Evolutionary conservation across 2,888 invertebrate genomes (phyloP), one percentile per base, ranked within the genome.

Genomic region (Drosophila affinis): DNA sequence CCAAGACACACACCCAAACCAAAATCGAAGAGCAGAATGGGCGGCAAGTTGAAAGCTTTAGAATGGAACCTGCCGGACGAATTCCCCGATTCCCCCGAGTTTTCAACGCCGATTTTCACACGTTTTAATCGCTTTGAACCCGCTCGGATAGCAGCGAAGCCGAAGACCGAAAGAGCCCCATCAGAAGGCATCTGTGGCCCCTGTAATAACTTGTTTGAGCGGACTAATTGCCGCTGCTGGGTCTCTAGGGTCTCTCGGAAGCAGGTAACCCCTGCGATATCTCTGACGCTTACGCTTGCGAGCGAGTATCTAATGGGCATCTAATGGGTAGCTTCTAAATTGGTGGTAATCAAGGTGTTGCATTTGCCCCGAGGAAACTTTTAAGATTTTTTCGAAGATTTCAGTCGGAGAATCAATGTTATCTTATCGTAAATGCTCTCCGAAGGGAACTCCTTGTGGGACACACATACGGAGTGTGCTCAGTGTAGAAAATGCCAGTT

Each of bases 301-400:
- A 39, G 14, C 39, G 39, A 14, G 39, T 39, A 62, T 53, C 53
- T 61, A 56, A 71, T 75, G 61, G 29, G 32, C 75, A 48, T 69
- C 56, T 70, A 21, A 21, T 21, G 21, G 21, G 21, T 27, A 39
- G 51, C 81, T 62, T 59, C 53, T 52, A 56, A 86, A 88, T 83
- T 86, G 86, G 76, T 70, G 69, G 75, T 69, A 88, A 88, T 83
- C 88, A 88, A 83, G 83, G 76, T 86, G 88, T 86, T 87, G 86
- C 45, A 47, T 52, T 72, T 76, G 68, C 68, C 81, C 71, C 59
- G 47, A 87, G 77, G 87, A 87, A 82, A 84, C 85, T 63, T 61
- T 46, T 49, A 53, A 27, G 24, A 51, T 59, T 59, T 24, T 4
- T 9, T 18, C 10, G 9, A 14, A 14, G 29, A 44, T 24, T 24